Conservation (phyloP, 2,888 invertebrate species). For the Loripinus fragilis region DNA sequence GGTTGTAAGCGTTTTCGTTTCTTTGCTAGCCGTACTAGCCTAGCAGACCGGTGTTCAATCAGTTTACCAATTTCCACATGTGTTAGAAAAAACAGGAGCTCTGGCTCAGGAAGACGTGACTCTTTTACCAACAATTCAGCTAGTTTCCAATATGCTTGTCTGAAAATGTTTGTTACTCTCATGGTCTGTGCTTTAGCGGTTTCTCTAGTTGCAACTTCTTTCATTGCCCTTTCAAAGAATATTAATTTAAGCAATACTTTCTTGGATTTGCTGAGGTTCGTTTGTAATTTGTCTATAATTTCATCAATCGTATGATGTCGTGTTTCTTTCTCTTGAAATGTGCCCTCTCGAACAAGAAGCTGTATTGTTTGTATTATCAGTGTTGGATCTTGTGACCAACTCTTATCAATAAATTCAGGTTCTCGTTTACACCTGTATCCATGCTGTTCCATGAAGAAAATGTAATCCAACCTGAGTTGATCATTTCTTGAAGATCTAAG, state of each 20-base stretch:
- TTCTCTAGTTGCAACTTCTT: conserved; percentile 87
- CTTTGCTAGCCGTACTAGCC: conserved; percentile 86
- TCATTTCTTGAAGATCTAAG: background rate
- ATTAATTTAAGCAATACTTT: conserved; percentile 11
- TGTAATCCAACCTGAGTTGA: background rate
- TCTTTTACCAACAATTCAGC: conserved; percentile 86
- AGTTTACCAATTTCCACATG: conserved; percentile 87
- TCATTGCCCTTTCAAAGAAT: conserved; percentile 83
- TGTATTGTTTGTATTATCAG: conserved; percentile 82
- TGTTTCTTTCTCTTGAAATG: background rate
- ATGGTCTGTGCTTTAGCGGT: conserved; percentile 85
- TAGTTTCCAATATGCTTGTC: conserved; percentile 86
- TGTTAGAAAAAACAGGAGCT: conserved; percentile 88
- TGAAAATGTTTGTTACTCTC: conserved; percentile 85
- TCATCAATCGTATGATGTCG: background rate
- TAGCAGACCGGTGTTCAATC: conserved; percentile 85
- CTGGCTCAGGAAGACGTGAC: conserved; percentile 87
- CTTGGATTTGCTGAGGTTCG: background rate
- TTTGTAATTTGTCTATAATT: conserved; percentile 11
- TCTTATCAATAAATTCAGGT: background rate
- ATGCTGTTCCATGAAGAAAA: conserved; percentile 87
- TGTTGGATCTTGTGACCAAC: background rate
- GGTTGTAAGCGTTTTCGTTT: conserved; percentile 85
- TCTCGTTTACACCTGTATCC: conserved; percentile 85
- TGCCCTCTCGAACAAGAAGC: conserved; percentile 80